Base-by-base conservation (phyloP, 2,888 invertebrate species). In the Drosophila bunnanda region DNA sequence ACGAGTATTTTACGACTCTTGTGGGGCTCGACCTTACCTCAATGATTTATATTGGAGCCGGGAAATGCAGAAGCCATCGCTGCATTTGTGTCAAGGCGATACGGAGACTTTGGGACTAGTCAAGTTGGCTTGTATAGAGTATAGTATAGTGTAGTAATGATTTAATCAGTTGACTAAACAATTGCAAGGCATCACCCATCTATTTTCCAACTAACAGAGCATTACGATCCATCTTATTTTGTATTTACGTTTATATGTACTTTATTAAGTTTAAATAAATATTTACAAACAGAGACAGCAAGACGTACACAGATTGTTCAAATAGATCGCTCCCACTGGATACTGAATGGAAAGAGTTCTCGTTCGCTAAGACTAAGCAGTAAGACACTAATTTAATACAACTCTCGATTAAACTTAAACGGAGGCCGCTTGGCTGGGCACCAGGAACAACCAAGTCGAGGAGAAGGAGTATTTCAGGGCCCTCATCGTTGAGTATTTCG, bases 251-350 rank as follows among this genome's bases (percentile, higher is more conserved):
- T 79, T 88, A 77, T 83, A 81, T 78, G 76, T 87, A 88, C 65
- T 86, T 86, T 88, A 86, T 88, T 86, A 81, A 87, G 75, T 64
- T 84, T 88, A 82, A 87, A 89, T 90, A 89, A 89, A 89, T 89
- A 89, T 89, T 89, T 89, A 89, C 89, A 89, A 87, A 87, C 82
- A 80, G 65, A 46, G 46, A 82, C 81, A 84, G 85, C 72, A 84
- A 79, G 76, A 78, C 69, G 79, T 69, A 70, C 48, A 67, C 46
- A 46, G 66, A 67, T 67, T 55, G 55, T 60, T 54, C 60, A 44
- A 75, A 74, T 74, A 59, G 67, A 71, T 62, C 52, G 67, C 70
- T 70, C 65, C 34, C 48, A 69, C 48, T 78, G 64, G 41, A 73
- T 69, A 44, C 64, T 61, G 57, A 43, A 64, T 43, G 44, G 69